Conservation (phyloP, 2,797 vertebrate genomes). For the Spea hammondii region DNA sequence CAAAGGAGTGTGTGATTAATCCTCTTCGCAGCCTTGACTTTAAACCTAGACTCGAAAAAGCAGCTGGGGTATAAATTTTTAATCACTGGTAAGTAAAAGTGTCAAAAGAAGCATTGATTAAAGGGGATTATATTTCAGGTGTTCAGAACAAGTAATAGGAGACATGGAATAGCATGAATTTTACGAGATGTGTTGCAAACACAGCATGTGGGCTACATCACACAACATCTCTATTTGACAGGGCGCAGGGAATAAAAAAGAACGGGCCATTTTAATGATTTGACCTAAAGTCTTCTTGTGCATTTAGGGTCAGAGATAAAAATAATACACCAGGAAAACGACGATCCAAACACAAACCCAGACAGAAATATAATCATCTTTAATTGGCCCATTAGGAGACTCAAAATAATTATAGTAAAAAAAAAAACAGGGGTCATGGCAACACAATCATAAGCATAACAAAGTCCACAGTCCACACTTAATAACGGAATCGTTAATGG, state of each 20-base stretch:
- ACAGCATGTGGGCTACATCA: slow-evolving; percentile 4
- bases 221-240: not conserved
- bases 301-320: not conserved
- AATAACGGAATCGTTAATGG: not conserved
- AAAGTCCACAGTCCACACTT: not conserved
- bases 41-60: slow-evolving; percentile 44
- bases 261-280: not conserved
- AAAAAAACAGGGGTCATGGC: not conserved
- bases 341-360: not conserved
- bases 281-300: not conserved
- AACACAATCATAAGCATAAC: not conserved
- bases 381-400: slow-evolving; percentile 1
- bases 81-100: slow-evolving; percentile 52
- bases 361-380: not conserved
- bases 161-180: slow-evolving; percentile 15
- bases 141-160: slow-evolving; percentile 13
- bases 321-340: not conserved
- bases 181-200: not conserved
- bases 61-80: slow-evolving; percentile 52
- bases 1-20: slow-evolving; percentile 50
- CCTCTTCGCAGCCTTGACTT: slow-evolving; percentile 52
- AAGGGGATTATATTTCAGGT: slow-evolving; percentile 51
- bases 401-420: not conserved
- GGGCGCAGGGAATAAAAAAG: not conserved
- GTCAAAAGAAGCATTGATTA: slow-evolving; percentile 54